phyloP scores from a whole-genome alignment of 2,797 vertebrate species.

The Enteromius fasciolatus region DNA sequence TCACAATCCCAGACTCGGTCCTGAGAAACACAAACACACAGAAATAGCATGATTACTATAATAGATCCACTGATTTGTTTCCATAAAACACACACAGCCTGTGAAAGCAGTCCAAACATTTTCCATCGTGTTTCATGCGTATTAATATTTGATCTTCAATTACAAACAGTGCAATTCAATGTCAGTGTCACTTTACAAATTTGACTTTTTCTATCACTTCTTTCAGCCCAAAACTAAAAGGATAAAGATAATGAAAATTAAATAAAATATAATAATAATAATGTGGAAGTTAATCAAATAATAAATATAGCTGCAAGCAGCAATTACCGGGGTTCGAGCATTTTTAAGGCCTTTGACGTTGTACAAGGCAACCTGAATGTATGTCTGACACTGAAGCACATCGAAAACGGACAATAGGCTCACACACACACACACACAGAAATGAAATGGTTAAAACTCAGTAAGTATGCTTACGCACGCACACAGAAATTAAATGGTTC shows the following conservation, averaged over 20 bases:
- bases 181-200: neutral
- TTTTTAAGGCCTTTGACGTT: too few species aligned
- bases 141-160: neutral
- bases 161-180: neutral
- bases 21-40: slow-evolving; percentile 73
- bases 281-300: neutral
- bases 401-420: too few species aligned
- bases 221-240: neutral
- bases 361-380: too few species aligned
- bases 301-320: neutral
- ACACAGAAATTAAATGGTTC: too few species aligned
- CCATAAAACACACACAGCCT: neutral
- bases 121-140: neutral
- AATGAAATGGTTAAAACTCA: too few species aligned
- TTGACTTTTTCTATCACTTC: neutral
- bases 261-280: neutral
- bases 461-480: too few species aligned
- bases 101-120: neutral
- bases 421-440: too few species aligned
- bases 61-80: neutral
- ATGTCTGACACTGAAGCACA: too few species aligned
- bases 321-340: too few species aligned
- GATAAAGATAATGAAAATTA: neutral
- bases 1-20: slow-evolving; percentile 85
- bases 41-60: slow-evolving; percentile 43